These are phyloP conservation scores for Hermatobates lingyangjiaoensis DNA, from an alignment of 1,140 invertebrate genomes.

Conservation along the genomic window DNA sequence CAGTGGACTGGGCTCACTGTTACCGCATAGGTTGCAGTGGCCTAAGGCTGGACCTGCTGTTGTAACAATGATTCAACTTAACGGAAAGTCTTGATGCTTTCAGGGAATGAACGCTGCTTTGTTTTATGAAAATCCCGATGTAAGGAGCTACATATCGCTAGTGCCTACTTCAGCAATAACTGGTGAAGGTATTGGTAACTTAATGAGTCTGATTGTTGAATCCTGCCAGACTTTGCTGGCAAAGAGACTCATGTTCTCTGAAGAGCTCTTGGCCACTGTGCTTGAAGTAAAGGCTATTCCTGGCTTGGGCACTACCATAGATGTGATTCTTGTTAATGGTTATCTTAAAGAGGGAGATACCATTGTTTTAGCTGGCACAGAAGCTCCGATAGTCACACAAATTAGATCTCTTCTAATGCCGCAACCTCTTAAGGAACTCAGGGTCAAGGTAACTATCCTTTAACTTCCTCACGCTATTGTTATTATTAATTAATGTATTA, in stretches of 20 bases:
- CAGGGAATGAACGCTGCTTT: constrained; percentile 82
- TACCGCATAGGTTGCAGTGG: too few species aligned
- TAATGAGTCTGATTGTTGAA: constrained; percentile 82
- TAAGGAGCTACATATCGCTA: constrained; percentile 78
- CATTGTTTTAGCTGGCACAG: constrained; percentile 87
- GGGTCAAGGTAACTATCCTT: constrained; percentile 60
- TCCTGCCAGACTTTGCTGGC: constrained; percentile 78
- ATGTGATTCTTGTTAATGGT: constrained; percentile 96
- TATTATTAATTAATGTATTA: background rate
- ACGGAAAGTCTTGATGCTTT: constrained; percentile 12
- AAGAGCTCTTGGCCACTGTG: constrained; percentile 87
- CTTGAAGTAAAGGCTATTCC: constrained; percentile 96
- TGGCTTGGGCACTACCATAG: constrained; percentile 95
- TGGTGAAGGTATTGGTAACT: constrained; percentile 95
- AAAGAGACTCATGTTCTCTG: constrained; percentile 77
- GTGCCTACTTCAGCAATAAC: constrained; percentile 95
- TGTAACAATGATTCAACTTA: too few species aligned
- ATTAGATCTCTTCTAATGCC: constrained; percentile 94
- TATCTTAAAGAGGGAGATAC: constrained; percentile 80
- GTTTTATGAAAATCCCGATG: constrained; percentile 91
- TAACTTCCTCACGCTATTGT: background rate
- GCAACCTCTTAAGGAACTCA: constrained; percentile 90
- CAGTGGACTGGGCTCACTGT: too few species aligned
- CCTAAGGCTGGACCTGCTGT: too few species aligned
- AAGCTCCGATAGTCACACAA: constrained; percentile 94